Evolutionary conservation across 2,888 invertebrate species (phyloP).

Genomic region (Laspeyria flexula): DNA sequence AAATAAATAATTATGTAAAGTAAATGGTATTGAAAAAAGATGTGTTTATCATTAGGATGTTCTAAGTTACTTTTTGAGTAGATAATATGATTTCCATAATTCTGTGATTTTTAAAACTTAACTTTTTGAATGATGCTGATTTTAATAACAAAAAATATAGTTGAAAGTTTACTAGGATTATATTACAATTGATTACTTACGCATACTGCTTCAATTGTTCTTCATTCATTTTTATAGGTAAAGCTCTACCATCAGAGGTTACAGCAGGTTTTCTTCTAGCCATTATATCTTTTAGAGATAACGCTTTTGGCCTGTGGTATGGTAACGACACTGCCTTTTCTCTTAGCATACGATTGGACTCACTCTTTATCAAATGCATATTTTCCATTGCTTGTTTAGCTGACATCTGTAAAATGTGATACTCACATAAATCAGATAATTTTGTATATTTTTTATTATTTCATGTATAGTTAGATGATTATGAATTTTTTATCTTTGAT

Average conservation of each 20-base stretch:
- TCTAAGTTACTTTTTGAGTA: no score
- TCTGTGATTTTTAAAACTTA: no score
- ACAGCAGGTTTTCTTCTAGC: constrained; percentile 70
- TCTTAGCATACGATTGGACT: constrained; percentile 92
- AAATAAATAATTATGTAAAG: no score
- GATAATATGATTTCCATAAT: no score
- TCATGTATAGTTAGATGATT: no score
- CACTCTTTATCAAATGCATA: constrained; percentile 92
- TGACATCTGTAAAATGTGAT: no score
- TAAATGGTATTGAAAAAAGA: no score
- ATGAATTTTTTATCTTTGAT: no score
- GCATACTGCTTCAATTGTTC: constrained; percentile 88
- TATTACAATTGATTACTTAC: constrained; percentile 74
- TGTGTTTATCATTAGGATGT: no score
- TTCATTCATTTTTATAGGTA: constrained; percentile 88
- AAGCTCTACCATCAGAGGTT: constrained; percentile 73
- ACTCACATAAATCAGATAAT: no score
- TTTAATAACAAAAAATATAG: background rate
- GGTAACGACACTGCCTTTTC: constrained; percentile 92
- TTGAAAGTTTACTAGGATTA: background rate
- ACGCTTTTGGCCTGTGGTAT: constrained; percentile 94
- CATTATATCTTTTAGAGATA: constrained; percentile 92
- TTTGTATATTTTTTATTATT: no score
- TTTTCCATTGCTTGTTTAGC: constrained; percentile 89
- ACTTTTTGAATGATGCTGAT: no score